Evolutionary conservation across 2,888 invertebrate species (phyloP), one percentile per base, ranked within the genome.

Genomic region (Drosophila niveifrons): DNA sequence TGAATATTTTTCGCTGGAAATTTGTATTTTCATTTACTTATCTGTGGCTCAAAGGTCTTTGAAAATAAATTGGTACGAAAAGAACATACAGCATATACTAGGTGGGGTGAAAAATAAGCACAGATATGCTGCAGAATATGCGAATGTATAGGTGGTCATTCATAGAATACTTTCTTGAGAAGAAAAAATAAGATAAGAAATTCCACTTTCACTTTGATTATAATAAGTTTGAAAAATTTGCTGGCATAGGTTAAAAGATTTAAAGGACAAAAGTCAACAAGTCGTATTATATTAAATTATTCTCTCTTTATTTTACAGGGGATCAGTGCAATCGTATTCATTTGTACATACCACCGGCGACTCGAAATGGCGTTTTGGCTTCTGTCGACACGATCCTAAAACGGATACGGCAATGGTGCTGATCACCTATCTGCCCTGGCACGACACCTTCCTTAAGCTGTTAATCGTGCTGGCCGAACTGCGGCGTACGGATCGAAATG

Each of bases 291-390:
- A 15, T 13, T 28, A 13, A 7, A 39, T 53, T 13, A 6, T 23
- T 6, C 23, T 6, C 15, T 18, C 9, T 44, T 23, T 3, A 47
- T 46, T 75, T 80, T 82, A 66, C 85, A 97, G 97, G 91, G 94
- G 94, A 83, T 95, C 96, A 69, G 97, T 98, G 64, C 98, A 98
- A 92, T 96, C 98, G 89, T 99, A 98, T 93, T 98, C 98, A 28
- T 99, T 99, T 93, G 99, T 98, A 56, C 93, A 99, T 90, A 99
- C 99, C 23, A 98, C 97, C 84, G 94, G 96, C 84, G 98, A 98
- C 91, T 97, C 98, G 28, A 98, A 98, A 93, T 99, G 98, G 95
- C 98, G 98, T 41, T 99, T 98, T 94, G 99, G 99, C 78, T 99
- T 98, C 93, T 99, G 98, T 92, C 96, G 99, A 28, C 98, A 98